Base-by-base conservation (phyloP, 2,888 invertebrate genomes). In the Aphelenchoides bicaudatus region DNA sequence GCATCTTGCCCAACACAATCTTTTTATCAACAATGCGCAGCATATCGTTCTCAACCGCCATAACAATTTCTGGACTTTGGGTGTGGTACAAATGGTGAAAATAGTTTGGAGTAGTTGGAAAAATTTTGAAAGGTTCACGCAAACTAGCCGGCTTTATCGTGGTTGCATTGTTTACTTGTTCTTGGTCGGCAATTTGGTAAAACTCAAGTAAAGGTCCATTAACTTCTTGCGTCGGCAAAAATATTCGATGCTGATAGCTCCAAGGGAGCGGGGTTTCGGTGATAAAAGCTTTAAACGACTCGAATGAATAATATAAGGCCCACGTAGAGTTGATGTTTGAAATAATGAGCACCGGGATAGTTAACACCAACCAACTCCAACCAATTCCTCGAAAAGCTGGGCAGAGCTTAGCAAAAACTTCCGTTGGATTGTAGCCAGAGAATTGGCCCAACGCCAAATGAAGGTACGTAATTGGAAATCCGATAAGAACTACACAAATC, bases 31-130 rank as follows among this genome's bases (percentile, higher is more conserved):
- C 31, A 2, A 56, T 39, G 16, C 27, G 39, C 2, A 57, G 27
- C 16, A 56, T 56, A 31, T 56, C 56, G n/a, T 39, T 58, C 19
- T 57, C 59, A 21, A 56, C 16, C 27, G 56, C 58, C 58, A 57
- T 57, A 6, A 57, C 58, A 16, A 57, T 27, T 21, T 57, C 30
- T 19, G 57, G 57, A 2, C 56, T 39, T n/a, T 55, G 16, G 19
- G 57, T 57, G 31, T 57, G 57, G 37, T 57, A 57, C 5, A 57
- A 28, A 57, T 57, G 57, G 56, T 56, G 56, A 56, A 56, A 56
- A 30, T 56, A 56, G 21, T 46, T 29, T 13, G 56, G 16, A 21
- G 43, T 43, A 10, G 43, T 43, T 8, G 43, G 43, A 6, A 19
- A 25, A 6, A 43, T 21, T 10, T 43, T 25, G 21, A 21, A 6